Conservation (phyloP, 2,797 vertebrate species). For the Fringilla coelebs region DNA sequence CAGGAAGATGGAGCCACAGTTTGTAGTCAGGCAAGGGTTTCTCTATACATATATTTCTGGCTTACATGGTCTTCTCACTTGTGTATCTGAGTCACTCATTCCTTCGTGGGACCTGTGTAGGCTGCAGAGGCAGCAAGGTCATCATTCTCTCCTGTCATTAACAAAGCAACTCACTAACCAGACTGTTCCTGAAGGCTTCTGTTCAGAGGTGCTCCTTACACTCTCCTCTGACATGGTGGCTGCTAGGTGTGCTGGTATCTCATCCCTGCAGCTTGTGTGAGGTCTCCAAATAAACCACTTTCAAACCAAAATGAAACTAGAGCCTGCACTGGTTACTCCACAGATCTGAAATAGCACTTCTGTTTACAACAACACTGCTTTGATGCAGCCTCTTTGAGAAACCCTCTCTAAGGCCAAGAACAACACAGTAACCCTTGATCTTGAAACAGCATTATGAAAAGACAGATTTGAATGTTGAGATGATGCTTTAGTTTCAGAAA, state of each 20-base stretch:
- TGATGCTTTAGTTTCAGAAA: neutral
- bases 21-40: constrained; percentile 1
- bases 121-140: neutral
- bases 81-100: neutral
- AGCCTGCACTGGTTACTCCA: neutral
- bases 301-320: neutral
- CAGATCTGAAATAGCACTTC: neutral
- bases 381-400: neutral
- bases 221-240: neutral
- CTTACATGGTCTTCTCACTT: neutral
- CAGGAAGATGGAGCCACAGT: neutral
- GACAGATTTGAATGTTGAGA: neutral
- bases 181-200: neutral
- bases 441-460: neutral
- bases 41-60: neutral
- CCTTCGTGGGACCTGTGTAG: neutral
- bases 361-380: neutral
- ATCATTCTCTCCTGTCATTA: neutral
- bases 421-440: neutral
- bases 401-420: neutral
- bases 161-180: neutral
- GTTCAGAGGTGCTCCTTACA: neutral
- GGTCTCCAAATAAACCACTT: neutral
- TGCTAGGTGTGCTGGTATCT: neutral
- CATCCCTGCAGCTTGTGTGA: neutral